Conservation (phyloP, 2,113 vertebrate species). For the Oncorhynchus gorbuscha region DNA sequence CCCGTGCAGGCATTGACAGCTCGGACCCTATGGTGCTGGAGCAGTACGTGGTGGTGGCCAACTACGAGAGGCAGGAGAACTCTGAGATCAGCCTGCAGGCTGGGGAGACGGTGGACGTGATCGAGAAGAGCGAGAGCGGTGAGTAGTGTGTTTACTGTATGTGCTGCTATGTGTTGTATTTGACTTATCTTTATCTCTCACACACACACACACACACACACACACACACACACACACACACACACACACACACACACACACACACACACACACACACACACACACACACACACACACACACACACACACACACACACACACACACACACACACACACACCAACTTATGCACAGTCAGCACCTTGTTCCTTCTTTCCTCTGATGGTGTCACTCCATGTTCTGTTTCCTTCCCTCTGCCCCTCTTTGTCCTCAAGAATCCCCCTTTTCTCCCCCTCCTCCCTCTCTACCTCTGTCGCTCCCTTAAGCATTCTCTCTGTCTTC, state of each 20-base stretch:
- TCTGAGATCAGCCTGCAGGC: constrained; percentile 97
- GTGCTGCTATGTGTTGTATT: no score
- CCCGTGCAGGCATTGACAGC: constrained; percentile 88
- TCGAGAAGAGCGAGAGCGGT: constrained; percentile 98
- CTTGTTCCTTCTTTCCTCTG: constrained; percentile 5
- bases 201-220: neutral
- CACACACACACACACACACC: constrained; percentile 12
- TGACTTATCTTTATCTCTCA: neutral
- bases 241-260: no score
- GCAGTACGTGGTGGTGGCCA: constrained; percentile 97
- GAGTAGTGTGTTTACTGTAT: constrained; percentile 60
- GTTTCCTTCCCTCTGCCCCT: constrained; percentile 53
- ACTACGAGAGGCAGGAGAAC: constrained; percentile 98
- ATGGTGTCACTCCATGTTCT: constrained; percentile 3
- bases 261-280: neutral
- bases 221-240: neutral
- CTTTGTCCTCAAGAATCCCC: constrained; percentile 37
- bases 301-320: neutral
- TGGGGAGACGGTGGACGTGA: constrained; percentile 96
- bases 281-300: constrained; percentile 15
- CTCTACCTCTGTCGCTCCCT: constrained; percentile 43
- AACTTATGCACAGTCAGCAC: constrained; percentile 18
- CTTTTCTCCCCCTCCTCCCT: constrained; percentile 15
- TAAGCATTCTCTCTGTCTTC: constrained; percentile 51
- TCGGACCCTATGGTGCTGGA: constrained; percentile 99